Evolutionary conservation across 2,888 invertebrate species (phyloP), one percentile per base, ranked within the genome.

Genomic region (Lydus trimaculatus): DNA sequence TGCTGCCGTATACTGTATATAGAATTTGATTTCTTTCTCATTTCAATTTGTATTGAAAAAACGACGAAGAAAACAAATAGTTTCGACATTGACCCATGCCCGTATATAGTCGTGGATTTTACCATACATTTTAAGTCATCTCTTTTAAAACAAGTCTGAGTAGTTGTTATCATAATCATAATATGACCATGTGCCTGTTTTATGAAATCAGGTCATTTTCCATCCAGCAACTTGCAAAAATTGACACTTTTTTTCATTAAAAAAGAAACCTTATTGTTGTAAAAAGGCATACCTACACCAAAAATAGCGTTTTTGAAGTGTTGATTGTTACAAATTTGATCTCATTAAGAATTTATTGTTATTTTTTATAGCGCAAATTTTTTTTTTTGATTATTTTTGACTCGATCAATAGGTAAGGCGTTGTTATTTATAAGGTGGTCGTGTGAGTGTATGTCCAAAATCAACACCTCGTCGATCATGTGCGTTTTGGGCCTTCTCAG

Each of bases 11-110:
- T n/a, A n/a, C n/a, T n/a, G n/a, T n/a, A n/a, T n/a, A n/a, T n/a
- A n/a, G n/a, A n/a, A n/a, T n/a, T n/a, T n/a, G n/a, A n/a, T n/a
- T n/a, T n/a, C n/a, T 43, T 43, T 17, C 1, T 43, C 8, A 3
- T 39, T 39, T 4, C n/a, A n/a, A 39, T 39, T n/a, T 52, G 48
- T 23, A 15, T 4, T 39, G 17, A 7, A 20, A 20, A 7, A 20
- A 15, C 5, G 9, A 20, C n/a, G n/a, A n/a, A n/a, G n/a, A n/a
- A n/a, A n/a, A n/a, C n/a, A n/a, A 8, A 60, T 52, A 58, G 28
- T 61, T 71, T 67, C 73, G 78, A 67, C 79, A 79, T 78, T 79
- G 79, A 79, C 79, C 79, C 74, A 78, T 73, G 75, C 72, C 78
- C 79, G 76, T 79, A 78, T 78, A 79, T 75, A 76, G 77, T 69